Conservation (phyloP, 2,113 vertebrate species). For the Pelecanoides urinatrix region DNA sequence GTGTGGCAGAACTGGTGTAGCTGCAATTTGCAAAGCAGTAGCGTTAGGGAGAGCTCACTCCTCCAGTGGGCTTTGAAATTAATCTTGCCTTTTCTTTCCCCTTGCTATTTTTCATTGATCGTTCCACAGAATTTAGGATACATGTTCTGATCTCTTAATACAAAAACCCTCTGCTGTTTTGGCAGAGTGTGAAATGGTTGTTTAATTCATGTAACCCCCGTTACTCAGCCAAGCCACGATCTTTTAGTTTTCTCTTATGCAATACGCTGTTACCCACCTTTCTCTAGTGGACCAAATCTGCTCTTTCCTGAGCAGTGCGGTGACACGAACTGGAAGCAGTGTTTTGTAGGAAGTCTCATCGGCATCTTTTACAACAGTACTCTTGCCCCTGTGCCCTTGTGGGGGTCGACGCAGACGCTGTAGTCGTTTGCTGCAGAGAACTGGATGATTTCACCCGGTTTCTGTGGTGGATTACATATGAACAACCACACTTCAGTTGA, state of each 20-base stretch:
- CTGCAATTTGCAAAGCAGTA: not conserved
- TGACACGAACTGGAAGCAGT: not conserved
- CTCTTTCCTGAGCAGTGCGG: not conserved
- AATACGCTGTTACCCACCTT: not conserved
- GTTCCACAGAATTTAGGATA: not conserved
- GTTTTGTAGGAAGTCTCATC: not conserved
- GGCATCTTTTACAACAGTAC: fast-evolving
- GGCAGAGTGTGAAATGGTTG: not conserved
- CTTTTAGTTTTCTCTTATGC: not conserved
- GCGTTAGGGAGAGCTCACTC: not conserved
- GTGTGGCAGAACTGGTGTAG: not conserved
- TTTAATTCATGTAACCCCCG: not conserved
- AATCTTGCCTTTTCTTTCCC: not conserved
- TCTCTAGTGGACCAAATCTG: fast-evolving
- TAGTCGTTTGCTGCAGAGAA: fast-evolving
- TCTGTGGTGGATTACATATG: not conserved
- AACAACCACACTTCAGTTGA: not conserved
- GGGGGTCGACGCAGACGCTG: fast-evolving
- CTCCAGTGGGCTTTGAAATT: not conserved
- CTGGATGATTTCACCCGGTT: not conserved
- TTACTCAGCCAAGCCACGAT: not conserved
- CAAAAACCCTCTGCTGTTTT: not conserved
- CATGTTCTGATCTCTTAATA: not conserved
- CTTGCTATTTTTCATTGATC: not conserved
- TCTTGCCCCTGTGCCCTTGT: fast-evolving